Conservation (phyloP, 2,113 vertebrate genomes). For the Trachemys scripta region DNA sequence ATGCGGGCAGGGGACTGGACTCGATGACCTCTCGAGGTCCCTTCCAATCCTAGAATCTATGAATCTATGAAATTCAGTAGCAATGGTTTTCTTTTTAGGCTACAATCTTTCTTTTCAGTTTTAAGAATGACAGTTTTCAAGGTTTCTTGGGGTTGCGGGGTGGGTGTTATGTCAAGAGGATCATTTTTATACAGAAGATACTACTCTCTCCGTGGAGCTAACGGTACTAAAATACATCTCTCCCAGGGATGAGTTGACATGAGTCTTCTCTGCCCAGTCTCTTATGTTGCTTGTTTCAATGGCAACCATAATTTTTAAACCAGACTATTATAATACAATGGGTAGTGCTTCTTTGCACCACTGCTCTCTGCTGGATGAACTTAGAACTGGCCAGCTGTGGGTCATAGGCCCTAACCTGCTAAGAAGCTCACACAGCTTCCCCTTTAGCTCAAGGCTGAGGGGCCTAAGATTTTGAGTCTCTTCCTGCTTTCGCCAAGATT, state of each 20-base stretch:
- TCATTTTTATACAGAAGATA: not conserved
- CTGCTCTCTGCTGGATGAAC: rapidly evolving
- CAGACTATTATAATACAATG: not conserved
- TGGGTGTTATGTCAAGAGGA: not conserved
- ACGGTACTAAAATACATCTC: rapidly evolving
- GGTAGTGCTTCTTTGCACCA: rapidly evolving
- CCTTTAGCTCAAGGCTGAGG: not conserved
- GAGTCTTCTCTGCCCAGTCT: not conserved
- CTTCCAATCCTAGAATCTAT: too few relatives aligned
- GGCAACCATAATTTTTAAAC: not conserved
- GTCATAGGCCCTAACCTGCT: not conserved
- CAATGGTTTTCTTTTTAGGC: not conserved
- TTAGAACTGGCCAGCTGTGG: rapidly evolving
- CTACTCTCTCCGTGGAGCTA: not conserved
- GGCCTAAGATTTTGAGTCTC: not conserved
- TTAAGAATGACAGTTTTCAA: rapidly evolving
- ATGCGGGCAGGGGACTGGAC: too few relatives aligned
- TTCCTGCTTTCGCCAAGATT: not conserved
- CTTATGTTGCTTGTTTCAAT: not conserved
- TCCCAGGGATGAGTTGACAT: not conserved
- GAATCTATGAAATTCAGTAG: not conserved
- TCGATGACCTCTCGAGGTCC: too few relatives aligned
- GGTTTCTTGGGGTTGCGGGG: not conserved
- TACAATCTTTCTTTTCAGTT: not conserved
- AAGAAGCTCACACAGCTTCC: rapidly evolving